Conservation (phyloP, 2,888 invertebrate species). For the Leistus spinibarbis region DNA sequence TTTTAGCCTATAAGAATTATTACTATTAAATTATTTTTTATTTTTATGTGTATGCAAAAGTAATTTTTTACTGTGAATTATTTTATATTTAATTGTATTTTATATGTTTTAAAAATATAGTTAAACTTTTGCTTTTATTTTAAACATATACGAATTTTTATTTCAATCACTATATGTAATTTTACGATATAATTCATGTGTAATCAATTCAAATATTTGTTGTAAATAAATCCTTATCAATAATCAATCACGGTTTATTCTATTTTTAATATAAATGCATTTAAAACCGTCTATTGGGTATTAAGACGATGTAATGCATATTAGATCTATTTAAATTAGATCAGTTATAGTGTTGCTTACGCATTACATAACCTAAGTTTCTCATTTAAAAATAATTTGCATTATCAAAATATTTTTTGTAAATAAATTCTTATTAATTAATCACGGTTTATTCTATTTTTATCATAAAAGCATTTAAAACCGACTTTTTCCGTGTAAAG, state of each 20-base stretch:
- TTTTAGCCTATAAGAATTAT: conserved; percentile 2
- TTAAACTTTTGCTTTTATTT: conserved; percentile 14
- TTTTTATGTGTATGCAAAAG: conserved; percentile 46
- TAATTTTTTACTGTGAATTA: conserved; percentile 24
- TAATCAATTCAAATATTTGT: not conserved
- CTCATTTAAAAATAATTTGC: too few relatives aligned
- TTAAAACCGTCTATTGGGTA: too few relatives aligned
- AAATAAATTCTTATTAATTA: too few relatives aligned
- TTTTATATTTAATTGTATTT: conserved; percentile 28
- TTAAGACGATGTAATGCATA: too few relatives aligned
- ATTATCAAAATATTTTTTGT: too few relatives aligned
- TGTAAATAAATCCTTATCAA: not conserved
- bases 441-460: too few relatives aligned
- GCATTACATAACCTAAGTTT: not conserved
- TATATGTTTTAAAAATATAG: conserved; percentile 29
- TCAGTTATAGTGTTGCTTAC: too few relatives aligned
- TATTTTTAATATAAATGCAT: too few relatives aligned
- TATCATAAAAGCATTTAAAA: too few relatives aligned
- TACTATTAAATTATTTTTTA: conserved; percentile 29
- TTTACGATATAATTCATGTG: not conserved
- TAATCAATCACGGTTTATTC: too few relatives aligned
- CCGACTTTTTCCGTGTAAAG: too few relatives aligned
- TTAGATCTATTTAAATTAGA: too few relatives aligned
- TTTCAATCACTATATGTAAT: not conserved
- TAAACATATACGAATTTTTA: not conserved